Evolutionary conservation across 2,113 vertebrate species (phyloP).

Genomic region (Circaetus gallicus): DNA sequence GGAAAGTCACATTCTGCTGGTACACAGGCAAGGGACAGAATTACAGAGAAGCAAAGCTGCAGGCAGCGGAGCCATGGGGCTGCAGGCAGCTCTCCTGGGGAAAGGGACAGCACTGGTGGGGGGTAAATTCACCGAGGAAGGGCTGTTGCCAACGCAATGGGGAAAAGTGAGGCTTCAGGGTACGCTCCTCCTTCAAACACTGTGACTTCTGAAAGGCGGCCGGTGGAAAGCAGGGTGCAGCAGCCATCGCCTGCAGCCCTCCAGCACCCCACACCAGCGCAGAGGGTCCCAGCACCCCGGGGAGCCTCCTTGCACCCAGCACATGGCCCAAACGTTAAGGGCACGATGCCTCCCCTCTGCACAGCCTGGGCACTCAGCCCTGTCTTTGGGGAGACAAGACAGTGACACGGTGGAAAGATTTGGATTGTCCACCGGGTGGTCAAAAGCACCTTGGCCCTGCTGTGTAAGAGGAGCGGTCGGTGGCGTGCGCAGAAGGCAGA

Average conservation of each 20-base stretch:
- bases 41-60: not conserved
- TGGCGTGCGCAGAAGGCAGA: not conserved
- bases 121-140: not conserved
- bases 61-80: not conserved
- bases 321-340: not conserved
- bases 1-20: not conserved
- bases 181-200: not conserved
- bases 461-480: accelerated
- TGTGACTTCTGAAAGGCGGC: accelerated
- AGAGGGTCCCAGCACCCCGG: not conserved
- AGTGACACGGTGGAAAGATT: accelerated
- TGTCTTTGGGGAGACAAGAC: not conserved
- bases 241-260: not conserved
- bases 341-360: not conserved
- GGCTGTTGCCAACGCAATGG: accelerated
- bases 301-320: not conserved
- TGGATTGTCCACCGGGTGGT: accelerated
- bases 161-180: not conserved
- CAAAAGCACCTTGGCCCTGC: not conserved
- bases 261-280: not conserved
- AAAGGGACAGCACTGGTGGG: not conserved
- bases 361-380: accelerated
- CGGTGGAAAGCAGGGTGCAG: not conserved
- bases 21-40: not conserved
- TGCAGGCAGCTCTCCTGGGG: not conserved